Evolutionary conservation across 2,888 invertebrate genomes (phyloP).

Genomic region (Monochamus alternatus): DNA sequence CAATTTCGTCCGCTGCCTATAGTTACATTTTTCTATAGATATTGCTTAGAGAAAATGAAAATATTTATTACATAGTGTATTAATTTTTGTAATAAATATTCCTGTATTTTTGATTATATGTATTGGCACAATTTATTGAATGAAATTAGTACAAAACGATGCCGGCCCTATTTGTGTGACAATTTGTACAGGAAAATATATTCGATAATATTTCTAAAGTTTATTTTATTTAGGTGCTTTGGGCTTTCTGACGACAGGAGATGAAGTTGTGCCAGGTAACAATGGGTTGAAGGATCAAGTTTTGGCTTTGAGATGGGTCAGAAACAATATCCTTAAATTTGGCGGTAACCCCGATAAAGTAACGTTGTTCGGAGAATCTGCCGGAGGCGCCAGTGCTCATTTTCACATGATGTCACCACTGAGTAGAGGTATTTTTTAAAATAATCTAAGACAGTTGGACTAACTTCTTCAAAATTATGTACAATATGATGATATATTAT

Average conservation of each 20-base stretch:
- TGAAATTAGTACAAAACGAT: too few relatives aligned
- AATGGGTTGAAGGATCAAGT: slow-evolving; percentile 70
- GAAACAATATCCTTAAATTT: slow-evolving; percentile 66
- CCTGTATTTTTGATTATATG: too few relatives aligned
- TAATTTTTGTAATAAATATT: too few relatives aligned
- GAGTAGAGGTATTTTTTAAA: slow-evolving; percentile 62
- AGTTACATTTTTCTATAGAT: too few relatives aligned
- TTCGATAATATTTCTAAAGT: slow-evolving; percentile 2
- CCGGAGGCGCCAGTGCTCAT: slow-evolving; percentile 69
- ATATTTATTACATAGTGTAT: too few relatives aligned
- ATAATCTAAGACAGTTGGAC: neutral
- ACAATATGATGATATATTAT: too few relatives aligned
- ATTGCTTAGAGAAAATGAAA: too few relatives aligned
- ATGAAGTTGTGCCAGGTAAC: slow-evolving; percentile 68
- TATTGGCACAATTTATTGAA: too few relatives aligned
- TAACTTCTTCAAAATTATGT: too few relatives aligned
- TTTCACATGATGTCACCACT: slow-evolving; percentile 69
- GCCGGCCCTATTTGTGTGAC: too few relatives aligned
- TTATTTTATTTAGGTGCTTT: slow-evolving; percentile 61
- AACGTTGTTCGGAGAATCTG: slow-evolving; percentile 69
- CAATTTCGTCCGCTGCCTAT: too few relatives aligned
- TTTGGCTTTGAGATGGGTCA: slow-evolving; percentile 67
- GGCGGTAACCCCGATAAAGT: slow-evolving; percentile 68
- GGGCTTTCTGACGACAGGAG: slow-evolving; percentile 68
- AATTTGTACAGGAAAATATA: neutral